Percentiles rank a stretch among this genome's conserved stretches.
These are phyloP conservation scores for Brachyhypopomus occidentalis DNA, from an alignment of 2,113 vertebrate genomes.

Conservation along the genomic window DNA sequence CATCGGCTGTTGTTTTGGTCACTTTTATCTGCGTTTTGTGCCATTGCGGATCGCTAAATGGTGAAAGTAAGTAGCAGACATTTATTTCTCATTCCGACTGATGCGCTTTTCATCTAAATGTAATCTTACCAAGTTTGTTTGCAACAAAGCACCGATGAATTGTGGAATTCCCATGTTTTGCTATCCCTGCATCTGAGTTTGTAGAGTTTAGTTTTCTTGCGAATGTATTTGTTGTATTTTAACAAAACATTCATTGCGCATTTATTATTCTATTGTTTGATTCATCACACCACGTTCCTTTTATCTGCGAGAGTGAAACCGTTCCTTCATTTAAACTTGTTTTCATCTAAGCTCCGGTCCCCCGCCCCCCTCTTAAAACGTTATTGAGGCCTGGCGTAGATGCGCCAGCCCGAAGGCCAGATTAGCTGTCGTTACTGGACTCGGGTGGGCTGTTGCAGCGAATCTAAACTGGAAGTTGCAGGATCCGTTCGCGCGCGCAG, in stretches of 20 bases:
- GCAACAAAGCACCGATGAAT: not conserved
- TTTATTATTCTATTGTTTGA: not conserved
- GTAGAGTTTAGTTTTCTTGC: not conserved
- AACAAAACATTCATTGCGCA: not conserved
- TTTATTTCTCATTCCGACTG: not conserved
- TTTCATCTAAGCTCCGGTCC: constrained; percentile 14
- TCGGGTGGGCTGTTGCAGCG: no score
- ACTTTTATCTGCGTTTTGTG: constrained; percentile 70
- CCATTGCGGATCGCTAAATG: constrained; percentile 71
- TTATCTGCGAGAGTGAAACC: no score
- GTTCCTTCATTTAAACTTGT: not conserved
- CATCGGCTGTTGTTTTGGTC: constrained; percentile 66
- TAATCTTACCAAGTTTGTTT: constrained; percentile 3
- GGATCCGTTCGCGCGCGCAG: constrained; percentile 34
- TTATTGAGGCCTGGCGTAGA: constrained; percentile 62
- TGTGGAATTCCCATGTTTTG: not conserved
- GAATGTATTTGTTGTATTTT: not conserved
- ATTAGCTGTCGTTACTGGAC: constrained; percentile 68
- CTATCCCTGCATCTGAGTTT: not conserved
- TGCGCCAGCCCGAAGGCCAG: constrained; percentile 66
- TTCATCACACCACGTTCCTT: no score
- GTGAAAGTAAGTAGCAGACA: constrained; percentile 77
- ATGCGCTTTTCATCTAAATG: not conserved
- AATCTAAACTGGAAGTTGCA: constrained; percentile 58
- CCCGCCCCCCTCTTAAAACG: constrained; percentile 47